A percentile compares a stretch with the other conserved stretches of the same genome.
Evolutionary conservation across 2,797 vertebrate species (phyloP).

Genomic region (Malacoctenus gilli): DNA sequence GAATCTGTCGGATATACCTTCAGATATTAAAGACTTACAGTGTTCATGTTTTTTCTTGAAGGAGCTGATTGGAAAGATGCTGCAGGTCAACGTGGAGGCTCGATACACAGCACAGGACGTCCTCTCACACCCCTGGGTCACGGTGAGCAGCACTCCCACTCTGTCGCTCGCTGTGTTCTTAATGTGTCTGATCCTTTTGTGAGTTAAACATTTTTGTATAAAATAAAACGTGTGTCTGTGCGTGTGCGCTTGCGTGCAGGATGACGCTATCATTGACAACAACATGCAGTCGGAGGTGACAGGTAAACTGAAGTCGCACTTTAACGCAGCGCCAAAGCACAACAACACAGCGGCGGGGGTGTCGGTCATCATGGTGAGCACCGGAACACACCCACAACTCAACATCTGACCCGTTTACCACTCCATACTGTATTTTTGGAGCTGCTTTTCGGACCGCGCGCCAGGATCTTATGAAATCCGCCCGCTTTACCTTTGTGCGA

Average conservation of each 20-base stretch:
- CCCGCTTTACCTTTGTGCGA: not conserved
- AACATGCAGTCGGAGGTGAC: constrained; percentile 96
- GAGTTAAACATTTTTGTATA: too few species aligned
- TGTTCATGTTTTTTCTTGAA: constrained; percentile 52
- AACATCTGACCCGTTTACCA: not conserved
- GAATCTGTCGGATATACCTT: too few species aligned
- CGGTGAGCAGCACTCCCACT: constrained; percentile 70
- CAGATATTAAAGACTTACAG: not conserved
- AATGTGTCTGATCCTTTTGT: too few species aligned
- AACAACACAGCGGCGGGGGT: constrained; percentile 89
- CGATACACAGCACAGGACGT: constrained; percentile 92
- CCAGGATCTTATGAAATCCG: not conserved
- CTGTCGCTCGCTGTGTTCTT: too few species aligned
- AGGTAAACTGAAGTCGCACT: constrained; percentile 97
- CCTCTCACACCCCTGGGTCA: constrained; percentile 94
- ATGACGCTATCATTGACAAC: constrained; percentile 87
- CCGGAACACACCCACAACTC: not conserved
- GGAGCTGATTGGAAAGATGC: constrained; percentile 96
- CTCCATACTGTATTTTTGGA: not conserved
- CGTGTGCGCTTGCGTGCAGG: constrained; percentile 71
- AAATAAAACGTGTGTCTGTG: not conserved
- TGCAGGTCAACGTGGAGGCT: constrained; percentile 90
- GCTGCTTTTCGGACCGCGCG: not conserved
- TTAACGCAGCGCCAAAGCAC: constrained; percentile 89
- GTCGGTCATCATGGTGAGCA: constrained; percentile 94